These are phyloP conservation scores for Monopis laevigella DNA, from an alignment of 2,888 invertebrate species.

Conservation along the genomic window DNA sequence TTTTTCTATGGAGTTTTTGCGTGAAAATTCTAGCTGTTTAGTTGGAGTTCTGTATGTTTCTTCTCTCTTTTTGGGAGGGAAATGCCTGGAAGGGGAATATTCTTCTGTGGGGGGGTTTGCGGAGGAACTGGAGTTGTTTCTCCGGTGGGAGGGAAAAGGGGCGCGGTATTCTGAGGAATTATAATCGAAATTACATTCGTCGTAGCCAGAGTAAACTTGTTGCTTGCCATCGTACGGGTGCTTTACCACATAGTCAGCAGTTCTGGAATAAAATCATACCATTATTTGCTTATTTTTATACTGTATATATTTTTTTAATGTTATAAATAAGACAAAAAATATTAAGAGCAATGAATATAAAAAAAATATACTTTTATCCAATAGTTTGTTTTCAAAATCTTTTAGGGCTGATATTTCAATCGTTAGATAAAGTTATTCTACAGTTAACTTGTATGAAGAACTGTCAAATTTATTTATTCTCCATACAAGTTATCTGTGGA, in stretches of 20 bases:
- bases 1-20: slow-evolving; percentile 44
- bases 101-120: slow-evolving; percentile 64
- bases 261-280: too few relatives aligned
- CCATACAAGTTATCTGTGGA: too few relatives aligned
- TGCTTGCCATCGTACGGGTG: too few relatives aligned
- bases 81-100: slow-evolving; percentile 34
- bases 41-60: slow-evolving; percentile 41
- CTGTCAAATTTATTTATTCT: too few relatives aligned
- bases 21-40: slow-evolving; percentile 35
- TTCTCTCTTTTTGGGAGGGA: slow-evolving; percentile 42
- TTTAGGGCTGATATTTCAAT: too few relatives aligned
- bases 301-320: slow-evolving; percentile 51
- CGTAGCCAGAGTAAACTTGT: slow-evolving; percentile 48
- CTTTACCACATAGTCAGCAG: slow-evolving; percentile 51
- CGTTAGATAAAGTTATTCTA: too few relatives aligned
- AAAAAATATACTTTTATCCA: slow-evolving; percentile 30
- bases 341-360: slow-evolving; percentile 26
- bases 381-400: slow-evolving; percentile 5
- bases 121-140: slow-evolving; percentile 82
- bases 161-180: slow-evolving; percentile 26
- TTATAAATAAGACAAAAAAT: slow-evolving; percentile 29
- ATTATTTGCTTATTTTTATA: slow-evolving; percentile 63
- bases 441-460: too few relatives aligned
- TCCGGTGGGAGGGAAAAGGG: slow-evolving; percentile 69
- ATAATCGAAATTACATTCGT: slow-evolving; percentile 39